Conservation (phyloP, 2,888 invertebrate genomes). For the Pomacea canaliculata region DNA sequence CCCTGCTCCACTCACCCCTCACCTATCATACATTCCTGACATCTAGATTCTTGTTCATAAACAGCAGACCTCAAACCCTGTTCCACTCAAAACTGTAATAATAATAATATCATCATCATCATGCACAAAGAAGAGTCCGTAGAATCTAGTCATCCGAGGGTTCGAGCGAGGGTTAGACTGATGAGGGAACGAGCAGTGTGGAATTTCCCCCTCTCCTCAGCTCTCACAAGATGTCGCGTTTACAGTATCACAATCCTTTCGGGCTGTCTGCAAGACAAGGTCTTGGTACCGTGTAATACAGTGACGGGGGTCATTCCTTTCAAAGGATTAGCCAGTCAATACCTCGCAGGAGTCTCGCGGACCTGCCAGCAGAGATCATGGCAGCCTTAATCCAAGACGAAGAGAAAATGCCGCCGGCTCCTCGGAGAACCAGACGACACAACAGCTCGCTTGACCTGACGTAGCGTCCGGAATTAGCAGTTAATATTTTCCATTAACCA, state of each 20-base stretch:
- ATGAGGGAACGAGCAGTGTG: too few relatives aligned
- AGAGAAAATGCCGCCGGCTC: conserved; percentile 1
- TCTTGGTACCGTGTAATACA: background rate
- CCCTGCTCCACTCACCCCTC: too few relatives aligned
- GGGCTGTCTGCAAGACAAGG: background rate
- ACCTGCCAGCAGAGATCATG: conserved; percentile 18
- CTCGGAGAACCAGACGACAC: conserved; percentile 14
- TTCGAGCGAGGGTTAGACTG: too few relatives aligned
- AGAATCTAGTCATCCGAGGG: too few relatives aligned
- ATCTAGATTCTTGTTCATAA: too few relatives aligned
- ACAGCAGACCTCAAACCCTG: too few relatives aligned
- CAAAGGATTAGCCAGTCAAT: conserved; percentile 19
- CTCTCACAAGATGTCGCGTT: background rate
- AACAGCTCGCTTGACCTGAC: conserved; percentile 15
- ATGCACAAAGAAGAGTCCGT: too few relatives aligned
- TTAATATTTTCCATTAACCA: conserved; percentile 25
- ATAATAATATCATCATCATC: too few relatives aligned
- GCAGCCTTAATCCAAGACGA: background rate
- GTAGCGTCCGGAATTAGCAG: conserved; percentile 16
- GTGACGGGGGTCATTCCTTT: conserved; percentile 1
- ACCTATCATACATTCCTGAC: too few relatives aligned
- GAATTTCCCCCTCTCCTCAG: background rate
- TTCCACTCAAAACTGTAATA: too few relatives aligned
- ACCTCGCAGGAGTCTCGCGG: background rate
- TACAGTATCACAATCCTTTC: too few relatives aligned